Evolutionary conservation across 1,140 invertebrate species (phyloP), one percentile per base, ranked within the genome.

Genomic region (Aphis craccivora): DNA sequence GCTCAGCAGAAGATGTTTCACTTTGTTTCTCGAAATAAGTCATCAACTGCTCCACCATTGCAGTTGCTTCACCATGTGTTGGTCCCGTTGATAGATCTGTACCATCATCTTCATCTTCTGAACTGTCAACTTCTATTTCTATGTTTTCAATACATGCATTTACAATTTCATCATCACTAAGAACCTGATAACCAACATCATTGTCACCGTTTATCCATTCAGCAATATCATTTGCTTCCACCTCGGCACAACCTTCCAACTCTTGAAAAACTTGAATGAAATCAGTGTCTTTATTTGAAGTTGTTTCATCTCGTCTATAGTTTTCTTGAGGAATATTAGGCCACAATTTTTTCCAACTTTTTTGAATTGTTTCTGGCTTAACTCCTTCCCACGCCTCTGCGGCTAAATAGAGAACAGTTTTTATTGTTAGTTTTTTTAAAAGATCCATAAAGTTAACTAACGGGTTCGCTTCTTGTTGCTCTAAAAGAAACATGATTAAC

Each of bases 401-500:
- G 45, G 48, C 83, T 53, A 51, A 93, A 93, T 84, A 93, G 48
- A 93, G 43, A 87, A 87, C 48, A 93, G 43, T 83, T 83, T 87
- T 87, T 37, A 43, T 84, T 40, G 48, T 93, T 51, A 93, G 37
- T 93, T 86, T 87, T 93, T 40, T 37, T 87, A 93, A 60, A 83
- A 45, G 23, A 43, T 93, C 51, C 83, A 84, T 93, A 35, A 55
- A 93, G 83, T 93, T 84, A 35, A 87, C 81, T 8, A n/a, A 88
- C 86, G 86, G 45, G 86, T 88, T 93, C n/a, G 53, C 83, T 93
- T 86, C 45, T 84, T 84, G 81, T 53, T 84, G 76, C 30, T 53
- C 51, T 93, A 53, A 93, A 60, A 84, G 35, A 86, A 93, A 93
- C 51, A 53, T 94, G 94, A 94, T 94, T 94, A 92, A 94, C 43